Conservation (phyloP, 2,113 vertebrate genomes). For the Nyctereutes procyonoides region DNA sequence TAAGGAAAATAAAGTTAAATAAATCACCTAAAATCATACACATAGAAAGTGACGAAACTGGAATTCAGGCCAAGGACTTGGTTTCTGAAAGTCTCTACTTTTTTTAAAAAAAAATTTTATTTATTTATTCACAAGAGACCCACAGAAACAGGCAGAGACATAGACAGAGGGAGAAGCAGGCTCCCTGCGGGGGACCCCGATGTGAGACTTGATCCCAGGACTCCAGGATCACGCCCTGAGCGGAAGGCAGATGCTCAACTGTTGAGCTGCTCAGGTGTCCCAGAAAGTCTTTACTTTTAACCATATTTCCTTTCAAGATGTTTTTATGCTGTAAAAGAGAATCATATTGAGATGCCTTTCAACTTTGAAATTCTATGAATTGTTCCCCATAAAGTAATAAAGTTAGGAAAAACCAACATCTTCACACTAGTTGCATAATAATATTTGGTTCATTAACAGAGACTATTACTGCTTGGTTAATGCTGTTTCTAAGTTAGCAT, state of each 20-base stretch:
- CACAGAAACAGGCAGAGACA: no score
- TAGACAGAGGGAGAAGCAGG: no score
- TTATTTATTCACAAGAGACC: no score
- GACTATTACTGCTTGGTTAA: background rate
- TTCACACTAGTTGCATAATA: background rate
- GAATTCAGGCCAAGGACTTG: conserved; percentile 1
- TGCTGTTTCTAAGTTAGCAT: conserved; percentile 17
- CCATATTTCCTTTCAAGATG: background rate
- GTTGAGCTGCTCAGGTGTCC: no score
- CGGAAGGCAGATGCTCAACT: no score
- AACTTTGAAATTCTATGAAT: conserved; percentile 54
- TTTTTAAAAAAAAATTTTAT: no score
- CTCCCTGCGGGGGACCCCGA: no score
- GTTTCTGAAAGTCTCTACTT: background rate
- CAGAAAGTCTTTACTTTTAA: background rate
- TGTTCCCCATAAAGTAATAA: conserved; percentile 42
- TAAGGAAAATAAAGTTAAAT: conserved; percentile 14
- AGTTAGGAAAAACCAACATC: conserved; percentile 42
- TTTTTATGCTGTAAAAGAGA: conserved; percentile 20
- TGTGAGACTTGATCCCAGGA: no score
- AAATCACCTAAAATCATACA: background rate
- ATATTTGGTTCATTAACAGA: conserved; percentile 31
- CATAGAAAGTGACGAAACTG: background rate
- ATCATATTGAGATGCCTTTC: background rate
- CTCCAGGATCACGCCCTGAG: no score